These are phyloP conservation scores for Lypha dubia DNA, from an alignment of 2,888 invertebrate species.

Conservation along the genomic window DNA sequence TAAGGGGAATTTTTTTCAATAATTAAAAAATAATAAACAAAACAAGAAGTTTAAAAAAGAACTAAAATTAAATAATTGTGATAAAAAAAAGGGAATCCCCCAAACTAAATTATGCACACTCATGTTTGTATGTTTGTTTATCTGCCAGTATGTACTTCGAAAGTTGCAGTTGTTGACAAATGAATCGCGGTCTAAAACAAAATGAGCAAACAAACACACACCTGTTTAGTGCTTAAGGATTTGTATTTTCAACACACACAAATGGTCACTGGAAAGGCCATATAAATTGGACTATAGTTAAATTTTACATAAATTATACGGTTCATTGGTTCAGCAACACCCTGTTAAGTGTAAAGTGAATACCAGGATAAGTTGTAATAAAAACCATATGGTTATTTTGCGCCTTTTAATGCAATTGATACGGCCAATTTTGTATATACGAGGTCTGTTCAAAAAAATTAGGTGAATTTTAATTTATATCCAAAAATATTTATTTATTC, in stretches of 20 bases:
- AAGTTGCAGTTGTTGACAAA: constrained; percentile 23
- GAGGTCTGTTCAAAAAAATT: no score
- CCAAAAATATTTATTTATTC: no score
- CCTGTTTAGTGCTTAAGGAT: constrained; percentile 62
- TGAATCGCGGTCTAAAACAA: neutral
- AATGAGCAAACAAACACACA: constrained; percentile 22
- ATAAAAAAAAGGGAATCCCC: constrained; percentile 31
- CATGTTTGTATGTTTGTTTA: neutral
- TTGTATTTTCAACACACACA: neutral
- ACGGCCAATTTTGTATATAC: constrained; percentile 27
- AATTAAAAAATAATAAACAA: neutral
- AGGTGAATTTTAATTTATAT: no score
- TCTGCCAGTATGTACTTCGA: no score
- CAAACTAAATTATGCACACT: neutral
- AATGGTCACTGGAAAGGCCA: constrained; percentile 10
- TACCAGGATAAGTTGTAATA: neutral
- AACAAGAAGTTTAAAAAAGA: neutral
- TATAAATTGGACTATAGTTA: constrained; percentile 18
- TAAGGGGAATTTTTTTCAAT: neutral
- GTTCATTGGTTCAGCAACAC: constrained; percentile 68
- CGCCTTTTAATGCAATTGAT: constrained; percentile 39
- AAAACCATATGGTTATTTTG: constrained; percentile 59
- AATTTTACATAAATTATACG: constrained; percentile 68
- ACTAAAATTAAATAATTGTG: neutral
- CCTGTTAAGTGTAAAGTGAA: constrained; percentile 39